These are phyloP conservation scores for Dione juno DNA, from an alignment of 2,888 invertebrate species.

Conservation along the genomic window DNA sequence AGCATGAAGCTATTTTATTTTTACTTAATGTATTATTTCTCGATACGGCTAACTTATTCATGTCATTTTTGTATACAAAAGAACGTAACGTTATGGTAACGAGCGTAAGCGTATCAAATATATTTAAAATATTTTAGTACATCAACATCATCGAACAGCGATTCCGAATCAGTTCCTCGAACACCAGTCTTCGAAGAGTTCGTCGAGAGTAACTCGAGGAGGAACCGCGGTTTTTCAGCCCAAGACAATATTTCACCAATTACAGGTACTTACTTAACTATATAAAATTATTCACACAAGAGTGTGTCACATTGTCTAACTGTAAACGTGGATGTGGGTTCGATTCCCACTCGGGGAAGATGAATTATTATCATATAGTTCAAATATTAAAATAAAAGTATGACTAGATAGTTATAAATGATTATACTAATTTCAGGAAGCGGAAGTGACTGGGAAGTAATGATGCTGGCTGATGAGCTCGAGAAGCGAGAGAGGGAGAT, in stretches of 20 bases:
- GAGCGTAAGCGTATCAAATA: no score
- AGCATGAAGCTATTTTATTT: no score
- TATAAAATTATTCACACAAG: no score
- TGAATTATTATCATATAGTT: no score
- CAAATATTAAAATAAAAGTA: no score
- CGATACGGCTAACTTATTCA: no score
- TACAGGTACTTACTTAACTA: constrained; percentile 61
- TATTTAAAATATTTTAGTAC: constrained; percentile 51
- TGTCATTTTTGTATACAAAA: no score
- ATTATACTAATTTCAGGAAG: constrained; percentile 60
- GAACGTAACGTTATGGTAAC: no score
- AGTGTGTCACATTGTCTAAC: no score
- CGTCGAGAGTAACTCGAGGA: constrained; percentile 60
- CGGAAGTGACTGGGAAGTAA: constrained; percentile 89
- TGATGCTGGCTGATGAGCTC: constrained; percentile 90
- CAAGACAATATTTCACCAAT: constrained; percentile 68
- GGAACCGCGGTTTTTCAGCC: constrained; percentile 60
- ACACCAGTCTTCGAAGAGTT: constrained; percentile 80
- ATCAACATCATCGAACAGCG: constrained; percentile 77
- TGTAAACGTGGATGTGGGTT: no score
- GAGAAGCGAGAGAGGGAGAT: constrained; percentile 82
- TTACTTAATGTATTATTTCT: no score
- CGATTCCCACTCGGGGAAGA: no score
- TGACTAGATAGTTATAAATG: not conserved
- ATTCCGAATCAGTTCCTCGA: constrained; percentile 75